Evolutionary conservation across 2,797 vertebrate species (phyloP), one percentile per base, ranked within the genome.

Genomic region (Aplochiton taeniatus): DNA sequence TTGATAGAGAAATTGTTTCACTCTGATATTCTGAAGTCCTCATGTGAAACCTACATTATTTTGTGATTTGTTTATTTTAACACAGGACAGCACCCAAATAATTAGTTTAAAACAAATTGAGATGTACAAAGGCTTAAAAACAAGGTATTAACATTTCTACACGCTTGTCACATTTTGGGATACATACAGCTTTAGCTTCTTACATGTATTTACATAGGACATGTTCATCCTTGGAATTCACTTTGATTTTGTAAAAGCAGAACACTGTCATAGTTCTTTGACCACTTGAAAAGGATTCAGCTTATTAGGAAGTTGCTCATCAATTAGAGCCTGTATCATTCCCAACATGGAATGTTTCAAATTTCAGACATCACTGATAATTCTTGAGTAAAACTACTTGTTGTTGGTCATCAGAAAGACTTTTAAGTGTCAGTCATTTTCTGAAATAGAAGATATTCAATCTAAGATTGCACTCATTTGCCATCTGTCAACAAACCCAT

Each of bases 131-230:
- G 70, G 61, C 51, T 75, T 68, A 55, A 63, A 31, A 3, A 31
- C 31, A 31, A 2, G 31, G 31, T 31, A 6, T 31, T 3, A 6
- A 31, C 31, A 31, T 31, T 31, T 31, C 31, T 31, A 31, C 31
- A 31, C 31, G 6, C 31, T 3, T 6, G 3, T 92, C 90, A 93
- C 91, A 92, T 93, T 92, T 72, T 85, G 86, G 90, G 89, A 90
- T 90, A 80, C 58, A 87, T 80, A 83, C 78, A 89, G 82, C 86
- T 90, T 92, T 81, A 87, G 78, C 89, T 76, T 90, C 48, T 83
- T 82, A 76, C 54, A 79, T 79, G 69, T 54, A 82, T 55, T 59
- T 64, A 41, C 11, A 4, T 53, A 12, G 56, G 62, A 65, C 61
- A 13, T 20, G 70, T 49, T 72, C 55, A 76, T 31, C 31, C 31